Evolutionary conservation across 2,888 invertebrate species (phyloP).

Genomic region (Cotesia congregata): DNA sequence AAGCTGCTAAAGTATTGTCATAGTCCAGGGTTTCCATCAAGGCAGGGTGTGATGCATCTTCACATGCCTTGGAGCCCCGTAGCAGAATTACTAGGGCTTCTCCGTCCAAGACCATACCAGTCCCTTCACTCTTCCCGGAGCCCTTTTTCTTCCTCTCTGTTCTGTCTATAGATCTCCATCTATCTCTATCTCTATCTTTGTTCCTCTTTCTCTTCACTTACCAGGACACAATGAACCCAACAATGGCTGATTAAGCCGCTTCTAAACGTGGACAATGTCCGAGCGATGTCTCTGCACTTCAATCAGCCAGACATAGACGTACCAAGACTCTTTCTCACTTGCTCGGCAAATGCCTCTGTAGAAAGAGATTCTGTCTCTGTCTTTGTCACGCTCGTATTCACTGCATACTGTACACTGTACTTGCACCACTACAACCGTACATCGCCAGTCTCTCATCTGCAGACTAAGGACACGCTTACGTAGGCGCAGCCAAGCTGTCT

Average conservation of each 20-base stretch:
- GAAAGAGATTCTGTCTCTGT: not conserved
- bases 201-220: constrained; percentile 32
- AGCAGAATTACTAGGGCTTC: not conserved
- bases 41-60: constrained; percentile 6
- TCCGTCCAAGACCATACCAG: not conserved
- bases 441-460: constrained; percentile 14
- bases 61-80: constrained; percentile 7
- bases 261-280: constrained; percentile 61
- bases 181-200: not conserved
- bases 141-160: not conserved
- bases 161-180: too few relatives aligned
- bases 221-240: constrained; percentile 45
- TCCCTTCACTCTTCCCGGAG: not conserved
- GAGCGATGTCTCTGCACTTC: constrained; percentile 55
- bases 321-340: constrained; percentile 1
- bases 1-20: not conserved
- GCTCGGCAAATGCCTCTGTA: not conserved
- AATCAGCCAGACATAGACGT: constrained; percentile 53
- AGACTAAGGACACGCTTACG: constrained; percentile 26
- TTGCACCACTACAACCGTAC: not conserved
- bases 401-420: not conserved
- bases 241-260: constrained; percentile 66
- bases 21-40: not conserved
- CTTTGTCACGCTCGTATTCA: not conserved
- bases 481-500: constrained; percentile 52